A percentile compares a stretch with the other conserved stretches of the same genome.
phyloP scores from a whole-genome alignment of 2,888 invertebrate species.

The Drosophila barbarae region DNA sequence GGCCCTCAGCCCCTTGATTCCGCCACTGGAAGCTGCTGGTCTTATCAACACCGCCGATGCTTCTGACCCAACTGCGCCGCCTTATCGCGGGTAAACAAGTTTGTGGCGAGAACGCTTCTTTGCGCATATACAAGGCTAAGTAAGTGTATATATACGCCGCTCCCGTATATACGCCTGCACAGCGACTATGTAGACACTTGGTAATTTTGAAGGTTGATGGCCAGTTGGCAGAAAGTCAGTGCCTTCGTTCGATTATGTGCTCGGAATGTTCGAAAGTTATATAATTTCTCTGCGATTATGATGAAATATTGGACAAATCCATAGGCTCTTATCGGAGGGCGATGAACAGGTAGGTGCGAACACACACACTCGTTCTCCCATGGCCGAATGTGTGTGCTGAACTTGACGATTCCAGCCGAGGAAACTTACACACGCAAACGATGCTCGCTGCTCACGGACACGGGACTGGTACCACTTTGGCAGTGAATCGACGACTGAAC shows the following conservation, averaged over 20 bases:
- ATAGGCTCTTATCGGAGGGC: constrained; percentile 46
- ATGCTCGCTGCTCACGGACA: constrained; percentile 20
- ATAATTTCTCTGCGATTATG: constrained; percentile 38
- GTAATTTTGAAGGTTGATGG: constrained; percentile 13
- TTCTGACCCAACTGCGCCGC: constrained; percentile 43
- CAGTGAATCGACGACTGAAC: constrained; percentile 69
- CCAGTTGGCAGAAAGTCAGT: constrained; percentile 8
- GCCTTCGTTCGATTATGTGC: constrained; percentile 37
- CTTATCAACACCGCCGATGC: constrained; percentile 55
- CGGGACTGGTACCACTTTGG: constrained; percentile 62
- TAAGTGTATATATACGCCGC: constrained; percentile 5
- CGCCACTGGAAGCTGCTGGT: constrained; percentile 8
- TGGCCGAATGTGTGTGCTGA: constrained; percentile 13
- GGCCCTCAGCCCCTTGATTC: background rate
- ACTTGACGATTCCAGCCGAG: constrained; percentile 43
- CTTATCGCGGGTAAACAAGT: constrained; percentile 63
- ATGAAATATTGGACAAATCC: constrained; percentile 57
- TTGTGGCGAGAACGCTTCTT: constrained; percentile 28
- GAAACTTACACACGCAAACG: constrained; percentile 24
- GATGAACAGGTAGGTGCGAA: constrained; percentile 63
- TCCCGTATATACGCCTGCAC: constrained; percentile 5
- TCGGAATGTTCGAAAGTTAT: constrained; percentile 36
- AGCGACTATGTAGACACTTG: constrained; percentile 6
- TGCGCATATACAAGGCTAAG: constrained; percentile 16
- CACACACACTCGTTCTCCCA: constrained; percentile 18